Evolutionary conservation across 2,888 invertebrate genomes (phyloP).

Genomic region (Eupeodes luniger): DNA sequence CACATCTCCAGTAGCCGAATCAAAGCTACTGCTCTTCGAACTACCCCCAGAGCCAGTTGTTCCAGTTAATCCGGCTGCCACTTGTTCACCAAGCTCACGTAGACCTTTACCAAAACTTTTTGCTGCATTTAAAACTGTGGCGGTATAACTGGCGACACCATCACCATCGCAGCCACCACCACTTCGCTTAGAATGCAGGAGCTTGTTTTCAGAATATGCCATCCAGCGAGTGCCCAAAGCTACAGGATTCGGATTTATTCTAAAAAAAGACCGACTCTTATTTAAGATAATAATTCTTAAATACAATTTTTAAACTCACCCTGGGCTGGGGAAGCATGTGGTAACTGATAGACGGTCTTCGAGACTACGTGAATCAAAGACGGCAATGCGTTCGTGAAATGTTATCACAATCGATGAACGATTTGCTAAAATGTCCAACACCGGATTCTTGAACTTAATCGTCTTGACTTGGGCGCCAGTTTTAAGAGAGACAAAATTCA

Average conservation of each 20-base stretch:
- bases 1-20: slow-evolving; percentile 85
- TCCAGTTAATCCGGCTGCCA: slow-evolving; percentile 95
- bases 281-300: background rate
- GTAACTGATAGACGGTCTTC: slow-evolving; percentile 95
- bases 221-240: slow-evolving; percentile 94
- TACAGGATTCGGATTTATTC: slow-evolving; percentile 89
- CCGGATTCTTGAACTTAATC: slow-evolving; percentile 96
- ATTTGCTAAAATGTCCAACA: slow-evolving; percentile 95
- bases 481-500: slow-evolving; percentile 92
- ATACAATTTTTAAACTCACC: slow-evolving; percentile 83
- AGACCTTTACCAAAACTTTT: slow-evolving; percentile 96
- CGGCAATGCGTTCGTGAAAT: slow-evolving; percentile 94
- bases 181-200: slow-evolving; percentile 91
- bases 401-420: slow-evolving; percentile 94
- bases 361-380: slow-evolving; percentile 94
- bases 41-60: slow-evolving; percentile 83
- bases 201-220: slow-evolving; percentile 93
- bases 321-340: slow-evolving; percentile 94
- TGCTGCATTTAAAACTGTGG: slow-evolving; percentile 96
- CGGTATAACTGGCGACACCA: slow-evolving; percentile 94
- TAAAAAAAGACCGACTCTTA: slow-evolving; percentile 63
- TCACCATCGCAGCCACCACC: slow-evolving; percentile 94
- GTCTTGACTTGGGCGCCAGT: slow-evolving; percentile 87
- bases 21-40: slow-evolving; percentile 85
- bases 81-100: slow-evolving; percentile 94